A percentile compares a stretch with the other conserved stretches of the same genome.
phyloP scores from a whole-genome alignment of 2,797 vertebrate species.

The Eulemur albifrons region DNA sequence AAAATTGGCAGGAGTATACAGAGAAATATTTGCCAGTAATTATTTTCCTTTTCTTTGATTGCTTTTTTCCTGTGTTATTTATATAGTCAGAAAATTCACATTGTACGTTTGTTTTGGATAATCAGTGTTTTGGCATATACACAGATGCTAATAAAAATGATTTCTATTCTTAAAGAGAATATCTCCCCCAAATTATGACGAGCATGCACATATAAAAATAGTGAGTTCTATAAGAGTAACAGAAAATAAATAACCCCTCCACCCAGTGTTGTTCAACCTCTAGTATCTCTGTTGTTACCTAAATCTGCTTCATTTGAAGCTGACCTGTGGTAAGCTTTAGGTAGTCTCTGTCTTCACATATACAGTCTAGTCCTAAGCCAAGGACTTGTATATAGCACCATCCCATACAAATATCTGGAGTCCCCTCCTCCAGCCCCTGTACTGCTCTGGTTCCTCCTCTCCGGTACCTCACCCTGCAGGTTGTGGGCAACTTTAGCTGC shows the following conservation, averaged over 20 bases:
- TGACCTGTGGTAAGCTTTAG: background rate
- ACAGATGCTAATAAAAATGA: background rate
- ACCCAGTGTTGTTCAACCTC: background rate
- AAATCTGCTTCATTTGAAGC: background rate
- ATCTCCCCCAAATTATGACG: background rate
- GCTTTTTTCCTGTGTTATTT: background rate
- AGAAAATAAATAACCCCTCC: background rate
- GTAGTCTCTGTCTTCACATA: background rate
- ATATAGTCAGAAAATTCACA: background rate
- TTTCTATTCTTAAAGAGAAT: background rate
- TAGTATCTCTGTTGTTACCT: background rate
- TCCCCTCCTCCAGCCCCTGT: rapidly evolving
- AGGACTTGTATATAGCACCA: background rate
- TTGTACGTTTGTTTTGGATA: background rate
- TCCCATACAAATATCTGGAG: background rate
- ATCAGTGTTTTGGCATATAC: background rate
- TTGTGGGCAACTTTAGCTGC: background rate
- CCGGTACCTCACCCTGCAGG: background rate
- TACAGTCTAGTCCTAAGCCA: background rate
- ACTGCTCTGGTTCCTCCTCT: background rate
- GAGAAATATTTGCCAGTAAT: background rate
- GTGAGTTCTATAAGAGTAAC: background rate
- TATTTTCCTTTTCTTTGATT: background rate
- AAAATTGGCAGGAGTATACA: background rate
- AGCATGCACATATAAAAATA: background rate